Conservation (phyloP, 2,113 vertebrate species). For the Gavia stellata region DNA sequence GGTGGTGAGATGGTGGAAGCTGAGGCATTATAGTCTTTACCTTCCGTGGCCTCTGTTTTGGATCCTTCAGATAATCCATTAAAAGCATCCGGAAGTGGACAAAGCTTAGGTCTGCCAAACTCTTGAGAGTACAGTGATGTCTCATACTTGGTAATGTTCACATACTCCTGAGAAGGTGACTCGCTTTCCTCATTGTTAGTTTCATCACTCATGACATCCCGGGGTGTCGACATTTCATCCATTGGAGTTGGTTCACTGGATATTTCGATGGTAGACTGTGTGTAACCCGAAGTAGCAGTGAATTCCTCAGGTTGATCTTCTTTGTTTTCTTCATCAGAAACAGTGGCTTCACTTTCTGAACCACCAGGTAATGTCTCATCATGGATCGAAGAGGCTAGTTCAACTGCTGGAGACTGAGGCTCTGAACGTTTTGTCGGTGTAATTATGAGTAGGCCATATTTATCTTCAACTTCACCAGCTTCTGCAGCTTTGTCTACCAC, state of each 20-base stretch:
- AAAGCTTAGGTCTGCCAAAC: conserved; percentile 72
- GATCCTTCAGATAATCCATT: conserved; percentile 80
- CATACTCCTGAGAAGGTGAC: conserved; percentile 84
- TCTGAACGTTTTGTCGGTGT: conserved; percentile 74
- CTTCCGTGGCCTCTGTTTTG: conserved; percentile 88
- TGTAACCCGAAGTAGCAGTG: conserved; percentile 86
- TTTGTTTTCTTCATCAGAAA: conserved; percentile 89
- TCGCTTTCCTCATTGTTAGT: conserved; percentile 87
- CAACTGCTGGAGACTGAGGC: conserved; percentile 78
- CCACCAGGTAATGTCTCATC: conserved; percentile 84
- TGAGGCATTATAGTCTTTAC: conserved; percentile 86
- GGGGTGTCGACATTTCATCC: conserved; percentile 92
- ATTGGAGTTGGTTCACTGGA: conserved; percentile 92
- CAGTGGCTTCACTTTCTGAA: conserved; percentile 83
- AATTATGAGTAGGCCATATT: conserved; percentile 63
- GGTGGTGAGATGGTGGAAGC: conserved; percentile 91
- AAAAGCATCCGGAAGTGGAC: conserved; percentile 72
- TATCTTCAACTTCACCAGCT: conserved; percentile 62
- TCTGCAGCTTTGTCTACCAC: conserved; percentile 74
- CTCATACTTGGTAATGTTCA: conserved; percentile 76
- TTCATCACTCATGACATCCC: conserved; percentile 89
- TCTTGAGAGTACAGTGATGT: conserved; percentile 74
- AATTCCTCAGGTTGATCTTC: conserved; percentile 87
- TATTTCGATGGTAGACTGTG: conserved; percentile 92
- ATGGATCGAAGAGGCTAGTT: conserved; percentile 81